Evolutionary conservation across 1,140 invertebrate genomes (phyloP).

Genomic region (Galendromus occidentalis): DNA sequence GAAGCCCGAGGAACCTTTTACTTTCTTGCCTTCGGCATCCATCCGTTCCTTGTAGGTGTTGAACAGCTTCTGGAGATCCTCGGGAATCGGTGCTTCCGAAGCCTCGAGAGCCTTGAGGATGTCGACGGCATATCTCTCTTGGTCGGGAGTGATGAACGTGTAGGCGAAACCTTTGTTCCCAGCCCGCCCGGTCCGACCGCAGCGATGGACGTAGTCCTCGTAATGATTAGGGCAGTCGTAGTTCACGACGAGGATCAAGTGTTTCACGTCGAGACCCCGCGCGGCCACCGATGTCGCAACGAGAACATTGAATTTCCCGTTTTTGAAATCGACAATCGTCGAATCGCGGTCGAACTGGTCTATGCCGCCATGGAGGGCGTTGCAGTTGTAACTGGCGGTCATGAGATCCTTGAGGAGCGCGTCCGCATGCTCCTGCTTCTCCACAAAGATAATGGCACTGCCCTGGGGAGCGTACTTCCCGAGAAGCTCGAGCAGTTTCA

Average conservation of each 20-base stretch:
- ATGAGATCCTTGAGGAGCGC: conserved; percentile 82
- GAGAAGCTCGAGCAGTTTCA: conserved; percentile 85
- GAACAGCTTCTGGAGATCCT: conserved; percentile 57
- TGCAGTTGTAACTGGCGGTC: conserved; percentile 84
- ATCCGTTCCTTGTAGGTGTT: conserved; percentile 67
- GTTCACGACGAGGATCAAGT: conserved; percentile 91
- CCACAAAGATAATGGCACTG: conserved; percentile 89
- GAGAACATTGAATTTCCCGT: conserved; percentile 49
- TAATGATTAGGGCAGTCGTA: conserved; percentile 99
- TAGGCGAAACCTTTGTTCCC: conserved; percentile 91
- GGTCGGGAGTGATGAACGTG: conserved; percentile 89
- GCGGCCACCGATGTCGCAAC: conserved; percentile 89
- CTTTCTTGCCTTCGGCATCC: conserved; percentile 69
- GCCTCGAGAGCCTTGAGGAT: conserved; percentile 72
- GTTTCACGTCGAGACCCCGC: conserved; percentile 89
- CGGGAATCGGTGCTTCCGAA: conserved; percentile 50
- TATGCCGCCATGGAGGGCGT: conserved; percentile 94
- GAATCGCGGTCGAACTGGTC: conserved; percentile 98
- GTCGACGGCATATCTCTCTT: conserved; percentile 78
- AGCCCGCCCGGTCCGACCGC: conserved; percentile 62
- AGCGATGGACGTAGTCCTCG: conserved; percentile 98
- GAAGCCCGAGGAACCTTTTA: conserved; percentile 75
- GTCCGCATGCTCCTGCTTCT: conserved; percentile 95
- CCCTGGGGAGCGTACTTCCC: conserved; percentile 58
- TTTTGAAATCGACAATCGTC: conserved; percentile 93